Conservation (phyloP, 2,113 vertebrate genomes). For the Halichoeres trimaculatus region DNA sequence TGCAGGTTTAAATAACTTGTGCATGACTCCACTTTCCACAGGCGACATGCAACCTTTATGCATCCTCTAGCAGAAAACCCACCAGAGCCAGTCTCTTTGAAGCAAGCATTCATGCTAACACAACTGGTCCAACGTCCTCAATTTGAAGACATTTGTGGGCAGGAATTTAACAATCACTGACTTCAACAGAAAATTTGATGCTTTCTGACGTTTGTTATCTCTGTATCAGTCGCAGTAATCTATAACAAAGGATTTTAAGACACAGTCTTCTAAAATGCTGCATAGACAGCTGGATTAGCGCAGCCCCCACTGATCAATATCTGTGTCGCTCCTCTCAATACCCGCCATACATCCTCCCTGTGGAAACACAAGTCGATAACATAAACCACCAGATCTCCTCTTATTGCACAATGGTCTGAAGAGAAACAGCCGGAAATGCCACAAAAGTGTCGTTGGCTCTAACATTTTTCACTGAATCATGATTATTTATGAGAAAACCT, state of each 20-base stretch:
- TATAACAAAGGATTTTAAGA: constrained; percentile 1
- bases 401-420: not conserved
- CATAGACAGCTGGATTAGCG: constrained; percentile 35
- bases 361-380: constrained; percentile 36
- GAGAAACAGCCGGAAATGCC: constrained; percentile 1
- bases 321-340: constrained; percentile 39
- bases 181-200: too few relatives aligned
- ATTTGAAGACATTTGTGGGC: too few relatives aligned
- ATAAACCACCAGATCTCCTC: constrained; percentile 7
- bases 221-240: not conserved
- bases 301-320: constrained; percentile 53
- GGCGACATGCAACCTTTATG: too few relatives aligned
- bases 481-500: not conserved
- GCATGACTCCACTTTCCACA: too few relatives aligned
- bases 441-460: not conserved
- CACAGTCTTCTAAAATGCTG: not conserved
- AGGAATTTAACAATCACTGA: too few relatives aligned
- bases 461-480: not conserved
- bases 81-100: too few relatives aligned
- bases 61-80: too few relatives aligned
- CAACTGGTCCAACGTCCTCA: too few relatives aligned
- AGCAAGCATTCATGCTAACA: too few relatives aligned
- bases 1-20: too few relatives aligned
- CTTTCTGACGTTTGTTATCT: too few relatives aligned
- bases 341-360: constrained; percentile 29